Evolutionary conservation across 2,888 invertebrate genomes (phyloP), one percentile per base, ranked within the genome.

Genomic region (Cetonia aurata): DNA sequence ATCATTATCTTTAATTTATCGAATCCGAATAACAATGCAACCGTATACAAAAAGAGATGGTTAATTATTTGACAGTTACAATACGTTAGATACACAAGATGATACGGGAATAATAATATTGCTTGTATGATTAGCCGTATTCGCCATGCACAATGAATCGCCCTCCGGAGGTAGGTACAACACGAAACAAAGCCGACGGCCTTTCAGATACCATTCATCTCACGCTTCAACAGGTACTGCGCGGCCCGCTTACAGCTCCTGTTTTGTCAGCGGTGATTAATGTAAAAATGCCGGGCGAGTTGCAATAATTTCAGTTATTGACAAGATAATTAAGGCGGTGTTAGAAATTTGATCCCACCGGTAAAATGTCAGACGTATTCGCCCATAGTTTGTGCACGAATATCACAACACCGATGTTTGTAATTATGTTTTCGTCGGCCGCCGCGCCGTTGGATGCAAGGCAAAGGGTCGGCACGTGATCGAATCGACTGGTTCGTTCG

Each of bases 221-320:
- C 60, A 60, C 60, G 46, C 60, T 60, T 60, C 60, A 60, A 60
- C 46, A 60, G 31, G 60, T 60, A 25, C 25, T n/a, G n/a, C 25
- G 4, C 25, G 25, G 25, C 25, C 25, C 25, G 25, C 25, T 25
- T 25, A 15, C 60, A 60, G 60, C 60, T 60, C 46, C 60, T 48
- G 60, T 60, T 60, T 60, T 60, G 60, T 60, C 60, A 46, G 60
- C 46, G 8, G 46, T 60, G 60, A 60, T 60, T 60, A 60, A 60
- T 60, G 60, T 60, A 60, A 60, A 60, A 60, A 60, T 60, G 42
- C 60, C 60, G 4, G 31, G 25, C 60, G 12, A 13, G 48, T 60
- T 60, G 60, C 60, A 60, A 60, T 60, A 60, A 46, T 60, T 46
- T 60, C 46, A 60, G 46, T 46, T 60, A 60, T 60, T 60, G 60